A percentile compares a stretch with the other conserved stretches of the same genome.
phyloP scores from a whole-genome alignment of 2,888 invertebrate genomes.

The Eristalis arbustorum region DNA sequence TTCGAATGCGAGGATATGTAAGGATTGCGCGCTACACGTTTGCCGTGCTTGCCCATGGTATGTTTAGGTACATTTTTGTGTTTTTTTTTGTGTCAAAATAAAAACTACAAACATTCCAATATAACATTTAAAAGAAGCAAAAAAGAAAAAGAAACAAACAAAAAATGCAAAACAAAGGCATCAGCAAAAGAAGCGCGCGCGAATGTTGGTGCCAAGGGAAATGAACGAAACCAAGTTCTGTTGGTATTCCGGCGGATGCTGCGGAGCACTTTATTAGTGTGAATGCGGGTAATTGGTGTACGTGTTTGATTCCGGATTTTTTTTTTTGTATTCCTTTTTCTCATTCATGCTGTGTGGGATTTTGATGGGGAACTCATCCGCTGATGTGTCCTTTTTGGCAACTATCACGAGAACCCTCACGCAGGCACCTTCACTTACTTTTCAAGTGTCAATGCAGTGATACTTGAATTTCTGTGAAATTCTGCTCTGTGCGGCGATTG shows the following conservation, averaged over 20 bases:
- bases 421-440: too few species aligned
- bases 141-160: background rate
- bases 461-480: too few species aligned
- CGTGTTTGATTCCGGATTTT: constrained; percentile 9
- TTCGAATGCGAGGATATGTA: constrained; percentile 24
- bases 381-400: background rate
- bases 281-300: constrained; percentile 52
- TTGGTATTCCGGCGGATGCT: constrained; percentile 50
- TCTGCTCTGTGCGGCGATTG: too few species aligned
- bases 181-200: constrained; percentile 50
- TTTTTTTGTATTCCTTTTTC: background rate
- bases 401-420: too few species aligned
- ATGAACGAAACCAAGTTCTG: constrained; percentile 29
- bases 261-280: constrained; percentile 56
- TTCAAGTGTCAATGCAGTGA: too few species aligned
- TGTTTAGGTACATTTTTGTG: constrained; percentile 63
- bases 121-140: constrained; percentile 29
- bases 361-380: background rate
- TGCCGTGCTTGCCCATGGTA: constrained; percentile 37
- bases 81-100: constrained; percentile 17
- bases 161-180: constrained; percentile 22
- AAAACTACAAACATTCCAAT: constrained; percentile 17
- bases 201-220: constrained; percentile 42
- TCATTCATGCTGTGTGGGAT: background rate
- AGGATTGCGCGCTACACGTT: constrained; percentile 36